These are phyloP conservation scores for Prinia subflava DNA, from an alignment of 2,113 vertebrate genomes.

Conservation along the genomic window DNA sequence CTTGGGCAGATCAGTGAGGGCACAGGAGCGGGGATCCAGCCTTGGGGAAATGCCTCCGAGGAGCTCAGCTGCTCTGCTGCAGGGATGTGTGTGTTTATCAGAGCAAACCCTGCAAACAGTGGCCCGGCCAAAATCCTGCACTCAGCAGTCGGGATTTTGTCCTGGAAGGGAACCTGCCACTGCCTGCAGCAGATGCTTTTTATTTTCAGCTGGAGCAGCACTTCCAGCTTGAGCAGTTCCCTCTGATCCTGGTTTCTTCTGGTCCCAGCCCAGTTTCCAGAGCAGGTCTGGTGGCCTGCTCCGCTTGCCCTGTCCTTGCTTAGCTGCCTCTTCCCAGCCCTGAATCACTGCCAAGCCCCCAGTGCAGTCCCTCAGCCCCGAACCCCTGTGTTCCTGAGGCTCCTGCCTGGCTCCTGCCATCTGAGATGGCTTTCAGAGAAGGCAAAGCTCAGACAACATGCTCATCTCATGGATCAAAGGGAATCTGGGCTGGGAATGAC, in stretches of 20 bases:
- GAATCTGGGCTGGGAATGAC: background rate
- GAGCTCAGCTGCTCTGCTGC: background rate
- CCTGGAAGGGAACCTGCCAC: background rate
- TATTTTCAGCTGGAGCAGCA: background rate
- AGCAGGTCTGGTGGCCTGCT: background rate
- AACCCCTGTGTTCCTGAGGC: background rate
- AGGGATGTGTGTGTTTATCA: background rate
- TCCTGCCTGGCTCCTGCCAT: background rate
- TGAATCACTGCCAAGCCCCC: background rate
- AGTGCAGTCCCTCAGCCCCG: rapidly evolving
- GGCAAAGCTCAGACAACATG: background rate
- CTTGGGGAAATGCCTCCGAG: background rate
- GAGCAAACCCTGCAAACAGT: background rate
- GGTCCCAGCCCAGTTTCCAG: background rate
- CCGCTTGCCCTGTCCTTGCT: background rate
- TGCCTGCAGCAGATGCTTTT: background rate
- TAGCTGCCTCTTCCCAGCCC: background rate
- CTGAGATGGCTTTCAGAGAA: background rate
- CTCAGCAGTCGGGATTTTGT: background rate
- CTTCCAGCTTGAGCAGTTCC: background rate
- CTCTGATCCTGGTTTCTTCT: background rate
- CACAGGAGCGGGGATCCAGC: background rate
- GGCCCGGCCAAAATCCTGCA: background rate
- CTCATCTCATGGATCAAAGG: background rate
- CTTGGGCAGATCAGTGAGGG: background rate